A percentile compares a stretch with the other conserved stretches of the same genome.
These are phyloP conservation scores for Creontiades dilutus DNA, from an alignment of 2,888 invertebrate genomes.

Conservation along the genomic window DNA sequence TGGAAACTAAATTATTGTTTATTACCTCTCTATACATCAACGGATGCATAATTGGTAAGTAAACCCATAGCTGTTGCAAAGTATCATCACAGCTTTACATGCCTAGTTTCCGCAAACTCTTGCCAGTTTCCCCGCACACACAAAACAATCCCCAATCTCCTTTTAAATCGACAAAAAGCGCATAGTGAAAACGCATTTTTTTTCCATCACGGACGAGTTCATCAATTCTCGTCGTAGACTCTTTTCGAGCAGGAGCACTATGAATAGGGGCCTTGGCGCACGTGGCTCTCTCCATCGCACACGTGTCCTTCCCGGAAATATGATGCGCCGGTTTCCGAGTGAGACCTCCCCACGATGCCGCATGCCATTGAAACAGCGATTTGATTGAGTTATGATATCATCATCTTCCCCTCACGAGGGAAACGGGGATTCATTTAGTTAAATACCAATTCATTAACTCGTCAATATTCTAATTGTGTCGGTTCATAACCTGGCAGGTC, in stretches of 20 bases:
- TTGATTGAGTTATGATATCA: constrained; percentile 63
- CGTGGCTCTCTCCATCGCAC: constrained; percentile 23
- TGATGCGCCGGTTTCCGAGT: constrained; percentile 62
- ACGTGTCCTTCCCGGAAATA: constrained; percentile 50
- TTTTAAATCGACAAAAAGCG: too few relatives aligned
- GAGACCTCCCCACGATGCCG: constrained; percentile 15
- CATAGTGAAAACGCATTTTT: constrained; percentile 20
- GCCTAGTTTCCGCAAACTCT: too few relatives aligned
- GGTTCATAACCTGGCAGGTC: too few relatives aligned
- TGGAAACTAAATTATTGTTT: too few relatives aligned
- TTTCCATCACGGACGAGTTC: constrained; percentile 1
- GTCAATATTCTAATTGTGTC: background rate
- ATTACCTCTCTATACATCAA: too few relatives aligned
- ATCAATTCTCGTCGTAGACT: constrained; percentile 31
- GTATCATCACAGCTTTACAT: too few relatives aligned
- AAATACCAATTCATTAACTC: constrained; percentile 15
- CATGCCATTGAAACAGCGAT: constrained; percentile 48
- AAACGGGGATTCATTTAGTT: constrained; percentile 51
- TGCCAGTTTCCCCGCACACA: too few relatives aligned
- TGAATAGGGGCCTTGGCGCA: constrained; percentile 30
- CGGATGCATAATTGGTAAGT: too few relatives aligned
- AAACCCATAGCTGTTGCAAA: too few relatives aligned
- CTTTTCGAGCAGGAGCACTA: background rate
- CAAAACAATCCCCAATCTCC: too few relatives aligned
- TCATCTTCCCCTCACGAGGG: background rate